Evolutionary conservation across 2,888 invertebrate genomes (phyloP), one percentile per base, ranked within the genome.

Genomic region (Cosmia trapezina): DNA sequence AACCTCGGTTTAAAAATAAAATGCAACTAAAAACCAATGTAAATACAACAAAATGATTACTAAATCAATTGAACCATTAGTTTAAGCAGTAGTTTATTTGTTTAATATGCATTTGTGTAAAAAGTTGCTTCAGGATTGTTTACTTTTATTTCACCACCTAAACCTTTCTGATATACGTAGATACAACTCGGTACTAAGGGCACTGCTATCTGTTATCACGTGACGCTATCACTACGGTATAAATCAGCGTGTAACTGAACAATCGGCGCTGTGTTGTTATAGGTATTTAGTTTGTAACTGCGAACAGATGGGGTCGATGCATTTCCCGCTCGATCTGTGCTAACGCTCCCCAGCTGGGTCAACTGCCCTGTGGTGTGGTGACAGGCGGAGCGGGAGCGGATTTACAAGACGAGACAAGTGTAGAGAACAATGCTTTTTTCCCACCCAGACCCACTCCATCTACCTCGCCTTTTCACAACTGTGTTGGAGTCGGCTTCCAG

Each of bases 291-390:
- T 75, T 66, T 4, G 60, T 73, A 49, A 59, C 51, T 76, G 68
- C 80, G 80, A 64, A 66, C 62, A 79, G 82, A 81, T 83, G 88
- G 83, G 90, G 89, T 91, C 91, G 89, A 89, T 91, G 91, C 89
- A 89, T 90, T 87, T 79, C 80, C 82, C 84, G 80, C 75, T 67
- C 86, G 85, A 89, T 88, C 89, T 89, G 88, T 90, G 91, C 87
- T 89, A 89, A 90, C 87, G 89, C 78, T 88, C 90, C 75, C 87
- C 22, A 88, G 89, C 80, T 87, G 67, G 91, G 91, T 92, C 91
- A 91, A 59, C 47, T 43, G 67, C 73, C 83, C 61, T 47, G 71
- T 22, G 37, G 22, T 41, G 47, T 12, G 17, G 60, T 87, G 67
- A 86, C 53, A 65, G 70, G 86, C 87, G 88, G 72, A 76, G 87